These are phyloP conservation scores for Plusia festucae DNA, from an alignment of 2,888 invertebrate species.

Conservation along the genomic window DNA sequence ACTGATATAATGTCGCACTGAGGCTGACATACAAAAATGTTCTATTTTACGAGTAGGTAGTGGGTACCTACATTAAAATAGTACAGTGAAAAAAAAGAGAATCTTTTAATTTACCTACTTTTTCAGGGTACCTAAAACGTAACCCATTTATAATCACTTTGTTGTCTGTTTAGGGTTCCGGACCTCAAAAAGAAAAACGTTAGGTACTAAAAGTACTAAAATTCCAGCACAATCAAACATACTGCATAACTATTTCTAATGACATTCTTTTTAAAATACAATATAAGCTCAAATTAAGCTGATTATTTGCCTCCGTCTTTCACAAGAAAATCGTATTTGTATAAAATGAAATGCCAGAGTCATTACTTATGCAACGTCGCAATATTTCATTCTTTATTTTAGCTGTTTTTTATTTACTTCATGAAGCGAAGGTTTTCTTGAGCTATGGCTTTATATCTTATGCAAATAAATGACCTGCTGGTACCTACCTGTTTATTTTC, in stretches of 20 bases:
- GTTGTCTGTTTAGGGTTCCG: too few relatives aligned
- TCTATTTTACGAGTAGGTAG: too few relatives aligned
- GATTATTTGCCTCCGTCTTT: not conserved
- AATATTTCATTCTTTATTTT: conserved; percentile 15
- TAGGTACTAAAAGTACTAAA: too few relatives aligned
- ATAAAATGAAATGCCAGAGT: conserved; percentile 8
- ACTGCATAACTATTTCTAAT: not conserved
- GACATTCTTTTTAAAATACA: not conserved
- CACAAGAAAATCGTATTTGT: conserved; percentile 2
- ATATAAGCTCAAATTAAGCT: too few relatives aligned
- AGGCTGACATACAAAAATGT: too few relatives aligned
- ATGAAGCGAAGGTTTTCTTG: not conserved
- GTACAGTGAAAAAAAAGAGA: too few relatives aligned
- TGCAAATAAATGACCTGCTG: not conserved
- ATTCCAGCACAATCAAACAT: not conserved
- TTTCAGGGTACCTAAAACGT: too few relatives aligned
- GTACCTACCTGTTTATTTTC: not conserved
- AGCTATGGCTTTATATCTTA: not conserved
- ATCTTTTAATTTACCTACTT: too few relatives aligned
- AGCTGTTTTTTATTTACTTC: not conserved
- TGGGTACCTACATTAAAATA: too few relatives aligned
- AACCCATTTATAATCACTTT: too few relatives aligned
- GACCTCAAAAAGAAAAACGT: too few relatives aligned
- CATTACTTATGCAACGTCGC: conserved; percentile 9
- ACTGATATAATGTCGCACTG: too few relatives aligned